Evolutionary conservation across 2,113 vertebrate genomes (phyloP), one percentile per base, ranked within the genome.

Genomic region (Larimichthys crocea): DNA sequence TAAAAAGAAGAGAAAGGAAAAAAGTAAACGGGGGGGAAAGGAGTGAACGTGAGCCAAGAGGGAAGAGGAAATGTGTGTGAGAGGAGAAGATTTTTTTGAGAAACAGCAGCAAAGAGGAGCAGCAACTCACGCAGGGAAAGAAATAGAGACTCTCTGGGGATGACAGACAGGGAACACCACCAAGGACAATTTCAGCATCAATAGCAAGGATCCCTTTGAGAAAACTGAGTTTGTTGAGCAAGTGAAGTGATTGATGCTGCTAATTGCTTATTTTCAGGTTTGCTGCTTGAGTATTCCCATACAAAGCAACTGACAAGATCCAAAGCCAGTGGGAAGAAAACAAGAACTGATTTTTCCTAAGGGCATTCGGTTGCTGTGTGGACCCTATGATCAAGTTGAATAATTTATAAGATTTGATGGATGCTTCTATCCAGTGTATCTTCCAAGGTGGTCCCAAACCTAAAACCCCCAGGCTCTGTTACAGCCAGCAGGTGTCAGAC

Each of bases 231-330:
- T 40, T 62, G 67, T 80, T 79, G 57, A 82, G 76, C 73, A 72
- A 74, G 64, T 64, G 71, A 72, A 68, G 70, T 77, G 75, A 50
- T 76, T 89, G 68, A 86, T 85, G 88, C 83, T 66, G 50, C 83
- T 90, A 91, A 91, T 91, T 89, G 91, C 74, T 86, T 88, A 82
- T 93, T 93, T 92, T 87, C 73, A 86, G 79, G 72, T 89, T 91
- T 91, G 76, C 81, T 80, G 82, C 74, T 83, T 86, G 62, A 83
- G 55, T 56, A 87, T 89, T 80, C 86, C 76, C 79, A 90, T 89
- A 68, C 85, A 85, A 85, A 90, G 73, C 79, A 67, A 88, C 40
- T 73, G 76, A 86, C 69, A 66, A 77, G 67, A 75, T 73, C 35
- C 66, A 76, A 66, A 76, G 67, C 76, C 49, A 57, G 56, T 14